A percentile compares a stretch with the other conserved stretches of the same genome.
These are phyloP conservation scores for Drosophila seclusa DNA, from an alignment of 2,888 invertebrate genomes.

Conservation along the genomic window DNA sequence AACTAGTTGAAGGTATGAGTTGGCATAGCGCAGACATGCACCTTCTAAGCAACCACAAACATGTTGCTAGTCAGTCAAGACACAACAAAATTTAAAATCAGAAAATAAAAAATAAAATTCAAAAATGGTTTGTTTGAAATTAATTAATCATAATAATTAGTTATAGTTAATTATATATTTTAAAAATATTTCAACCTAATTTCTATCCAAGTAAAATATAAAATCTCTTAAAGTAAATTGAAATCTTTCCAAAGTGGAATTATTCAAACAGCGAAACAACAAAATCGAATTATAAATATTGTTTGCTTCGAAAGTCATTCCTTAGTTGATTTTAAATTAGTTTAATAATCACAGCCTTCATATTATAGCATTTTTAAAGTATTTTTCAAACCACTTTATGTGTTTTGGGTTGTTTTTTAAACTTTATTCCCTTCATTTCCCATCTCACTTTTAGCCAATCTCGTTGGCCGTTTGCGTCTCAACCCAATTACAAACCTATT, in stretches of 20 bases:
- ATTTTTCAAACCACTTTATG: background rate
- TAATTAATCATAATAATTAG: background rate
- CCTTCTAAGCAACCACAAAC: conserved; percentile 11
- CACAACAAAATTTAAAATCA: background rate
- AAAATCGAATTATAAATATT: background rate
- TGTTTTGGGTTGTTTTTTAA: background rate
- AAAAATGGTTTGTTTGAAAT: background rate
- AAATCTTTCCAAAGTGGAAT: background rate
- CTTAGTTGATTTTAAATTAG: background rate
- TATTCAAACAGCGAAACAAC: background rate
- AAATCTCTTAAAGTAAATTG: background rate
- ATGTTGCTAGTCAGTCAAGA: conserved; percentile 9
- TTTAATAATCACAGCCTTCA: background rate
- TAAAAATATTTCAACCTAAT: background rate
- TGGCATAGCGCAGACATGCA: background rate
- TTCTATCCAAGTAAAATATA: background rate
- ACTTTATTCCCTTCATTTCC: background rate
- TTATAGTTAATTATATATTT: background rate
- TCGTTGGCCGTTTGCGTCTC: background rate
- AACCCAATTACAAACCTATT: conserved; percentile 48
- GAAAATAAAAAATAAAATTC: no score
- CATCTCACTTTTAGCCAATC: conserved; percentile 3
- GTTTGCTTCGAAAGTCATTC: background rate
- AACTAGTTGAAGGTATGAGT: background rate
- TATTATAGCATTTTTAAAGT: background rate